phyloP scores from a whole-genome alignment of 2,113 vertebrate species.

The Platysteira castanea region DNA sequence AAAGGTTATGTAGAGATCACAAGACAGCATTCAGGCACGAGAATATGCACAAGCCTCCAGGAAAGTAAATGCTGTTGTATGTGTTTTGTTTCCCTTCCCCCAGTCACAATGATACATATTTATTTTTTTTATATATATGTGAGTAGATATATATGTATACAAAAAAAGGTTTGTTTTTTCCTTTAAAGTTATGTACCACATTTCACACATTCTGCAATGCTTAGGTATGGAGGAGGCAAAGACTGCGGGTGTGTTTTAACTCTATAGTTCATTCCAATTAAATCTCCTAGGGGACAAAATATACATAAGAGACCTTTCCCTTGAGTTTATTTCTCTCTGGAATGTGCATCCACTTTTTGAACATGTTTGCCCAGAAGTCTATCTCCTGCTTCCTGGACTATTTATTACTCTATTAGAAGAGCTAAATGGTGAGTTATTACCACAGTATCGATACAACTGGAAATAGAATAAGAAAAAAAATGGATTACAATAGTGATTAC shows the following conservation, averaged over 20 bases:
- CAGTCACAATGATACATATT: background rate
- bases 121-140: background rate
- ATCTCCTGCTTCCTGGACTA: background rate
- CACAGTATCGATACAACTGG: background rate
- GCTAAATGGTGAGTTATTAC: constrained; percentile 20
- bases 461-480: constrained; percentile 14
- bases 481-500: background rate
- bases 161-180: background rate
- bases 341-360: background rate
- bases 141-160: background rate
- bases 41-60: constrained; percentile 18
- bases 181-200: background rate
- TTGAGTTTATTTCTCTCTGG: background rate
- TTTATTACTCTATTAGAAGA: constrained; percentile 32
- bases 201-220: background rate
- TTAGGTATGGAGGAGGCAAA: background rate
- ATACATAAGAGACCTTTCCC: background rate
- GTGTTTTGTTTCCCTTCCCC: background rate
- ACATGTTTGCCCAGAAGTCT: background rate
- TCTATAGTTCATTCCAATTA: background rate
- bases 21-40: constrained; percentile 28
- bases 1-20: constrained; percentile 79
- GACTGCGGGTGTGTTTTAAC: background rate
- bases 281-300: background rate
- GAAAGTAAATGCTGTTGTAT: constrained; percentile 18